A percentile compares a stretch with the other conserved stretches of the same genome.
These are phyloP conservation scores for Charanyca ferruginea DNA, from an alignment of 2,888 invertebrate genomes.

Conservation along the genomic window DNA sequence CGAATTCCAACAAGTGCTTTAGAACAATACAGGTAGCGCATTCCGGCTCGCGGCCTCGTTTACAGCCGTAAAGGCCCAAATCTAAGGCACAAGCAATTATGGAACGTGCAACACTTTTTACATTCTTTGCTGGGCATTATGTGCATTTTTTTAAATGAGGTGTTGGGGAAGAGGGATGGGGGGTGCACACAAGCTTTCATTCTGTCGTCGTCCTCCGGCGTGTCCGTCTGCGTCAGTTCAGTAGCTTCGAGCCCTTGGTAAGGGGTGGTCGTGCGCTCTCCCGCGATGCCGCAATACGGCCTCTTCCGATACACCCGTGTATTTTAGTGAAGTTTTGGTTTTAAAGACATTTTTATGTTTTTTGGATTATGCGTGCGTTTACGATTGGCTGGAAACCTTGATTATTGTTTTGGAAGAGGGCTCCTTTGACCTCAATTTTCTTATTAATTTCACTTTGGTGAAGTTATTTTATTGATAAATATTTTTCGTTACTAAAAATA, in stretches of 20 bases:
- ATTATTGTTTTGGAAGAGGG: conserved; percentile 36
- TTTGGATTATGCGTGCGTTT: conserved; percentile 73
- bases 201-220: conserved; percentile 74
- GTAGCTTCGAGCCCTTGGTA: conserved; percentile 80
- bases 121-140: conserved; percentile 81
- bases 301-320: conserved; percentile 70
- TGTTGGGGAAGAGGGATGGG: conserved; percentile 76
- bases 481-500: conserved; percentile 38
- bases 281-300: conserved; percentile 74
- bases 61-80: conserved; percentile 70
- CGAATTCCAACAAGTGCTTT: conserved; percentile 66
- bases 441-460: conserved; percentile 54
- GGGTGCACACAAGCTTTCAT: conserved; percentile 80
- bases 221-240: conserved; percentile 75
- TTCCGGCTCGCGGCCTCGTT: conserved; percentile 68
- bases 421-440: conserved; percentile 32
- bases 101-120: conserved; percentile 76
- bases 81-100: conserved; percentile 74
- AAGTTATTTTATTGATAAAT: conserved; percentile 59
- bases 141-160: conserved; percentile 84
- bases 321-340: conserved; percentile 80
- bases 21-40: conserved; percentile 75
- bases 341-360: conserved; percentile 58
- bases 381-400: conserved; percentile 71
- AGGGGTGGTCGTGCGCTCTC: conserved; percentile 80